A percentile compares a stretch with the other conserved stretches of the same genome.
phyloP scores from a whole-genome alignment of 2,888 invertebrate genomes.

The Drosophila buzzatii region DNA sequence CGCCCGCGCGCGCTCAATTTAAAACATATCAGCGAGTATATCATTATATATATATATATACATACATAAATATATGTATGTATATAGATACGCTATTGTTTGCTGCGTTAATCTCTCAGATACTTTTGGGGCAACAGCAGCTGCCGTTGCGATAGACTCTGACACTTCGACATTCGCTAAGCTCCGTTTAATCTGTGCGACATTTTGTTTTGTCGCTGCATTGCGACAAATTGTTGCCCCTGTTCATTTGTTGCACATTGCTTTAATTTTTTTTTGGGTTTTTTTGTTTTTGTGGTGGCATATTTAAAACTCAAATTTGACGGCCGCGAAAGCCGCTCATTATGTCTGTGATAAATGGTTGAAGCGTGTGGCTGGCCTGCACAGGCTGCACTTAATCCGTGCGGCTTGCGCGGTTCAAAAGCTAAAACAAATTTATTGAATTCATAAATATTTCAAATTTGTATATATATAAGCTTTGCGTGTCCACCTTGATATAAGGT shows the following conservation, averaged over 20 bases:
- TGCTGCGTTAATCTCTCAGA: conserved; percentile 42
- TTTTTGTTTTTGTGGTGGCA: conserved; percentile 6
- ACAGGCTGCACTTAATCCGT: conserved; percentile 52
- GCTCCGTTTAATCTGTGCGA: conserved; percentile 63
- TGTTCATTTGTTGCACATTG: conserved; percentile 19
- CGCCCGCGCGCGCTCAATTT: conserved; percentile 37
- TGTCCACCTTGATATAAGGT: conserved; percentile 16
- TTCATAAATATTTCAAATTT: conserved; percentile 11
- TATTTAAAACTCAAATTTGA: conserved; percentile 36
- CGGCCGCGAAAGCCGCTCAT: conserved; percentile 49
- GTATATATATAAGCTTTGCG: neutral
- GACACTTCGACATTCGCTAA: conserved; percentile 43
- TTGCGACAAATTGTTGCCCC: conserved; percentile 57
- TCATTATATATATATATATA: conserved; percentile 16
- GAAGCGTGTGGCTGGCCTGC: conserved; percentile 45
- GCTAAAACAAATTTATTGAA: conserved; percentile 9
- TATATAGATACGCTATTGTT: conserved; percentile 2
- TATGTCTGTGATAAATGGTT: conserved; percentile 52
- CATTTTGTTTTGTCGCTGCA: conserved; percentile 60
- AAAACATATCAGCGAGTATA: conserved; percentile 42
- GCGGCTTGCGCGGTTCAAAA: conserved; percentile 14
- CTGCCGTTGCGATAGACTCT: conserved; percentile 42
- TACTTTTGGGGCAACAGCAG: conserved; percentile 48
- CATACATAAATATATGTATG: neutral
- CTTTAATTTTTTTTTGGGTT: neutral